Percentiles rank a stretch among this genome's conserved stretches.
Evolutionary conservation across 1,140 invertebrate species (phyloP).

Genomic region (Sitophilus oryzae): DNA sequence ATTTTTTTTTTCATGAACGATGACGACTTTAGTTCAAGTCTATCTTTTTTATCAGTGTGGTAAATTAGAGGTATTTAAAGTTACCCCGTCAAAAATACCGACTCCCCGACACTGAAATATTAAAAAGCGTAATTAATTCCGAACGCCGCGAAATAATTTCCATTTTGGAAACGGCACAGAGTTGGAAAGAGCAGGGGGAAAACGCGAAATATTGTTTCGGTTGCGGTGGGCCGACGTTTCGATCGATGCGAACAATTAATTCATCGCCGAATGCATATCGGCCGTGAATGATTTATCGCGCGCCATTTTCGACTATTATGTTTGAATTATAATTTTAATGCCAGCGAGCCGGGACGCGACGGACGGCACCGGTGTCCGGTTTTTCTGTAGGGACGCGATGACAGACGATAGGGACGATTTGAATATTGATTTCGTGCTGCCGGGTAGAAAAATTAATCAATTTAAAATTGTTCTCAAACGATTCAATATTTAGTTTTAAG

Average conservation of each 20-base stretch:
- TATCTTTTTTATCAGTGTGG: no score
- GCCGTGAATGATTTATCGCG: constrained; percentile 26
- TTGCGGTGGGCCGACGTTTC: constrained; percentile 25
- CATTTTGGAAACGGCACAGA: constrained; percentile 16
- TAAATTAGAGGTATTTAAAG: no score
- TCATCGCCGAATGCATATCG: constrained; percentile 27
- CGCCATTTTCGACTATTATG: constrained; percentile 27
- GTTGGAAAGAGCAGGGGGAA: no score
- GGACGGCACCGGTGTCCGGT: no score
- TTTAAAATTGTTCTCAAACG: no score
- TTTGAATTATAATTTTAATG: constrained; percentile 28
- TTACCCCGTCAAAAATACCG: no score
- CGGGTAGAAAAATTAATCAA: background rate
- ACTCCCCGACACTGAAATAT: background rate
- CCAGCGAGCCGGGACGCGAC: constrained; percentile 3
- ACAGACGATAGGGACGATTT: no score
- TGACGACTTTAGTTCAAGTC: no score
- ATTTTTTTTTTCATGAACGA: no score
- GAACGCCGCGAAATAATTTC: constrained; percentile 20
- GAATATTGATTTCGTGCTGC: background rate
- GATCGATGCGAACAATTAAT: constrained; percentile 28
- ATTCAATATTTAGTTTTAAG: no score
- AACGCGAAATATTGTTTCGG: constrained; percentile 28
- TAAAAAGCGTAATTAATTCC: constrained; percentile 20
- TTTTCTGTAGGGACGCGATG: no score